Percentiles rank a stretch among this genome's conserved stretches.
These are phyloP conservation scores for Heliconius erato DNA, from an alignment of 2,888 invertebrate genomes.

Conservation along the genomic window DNA sequence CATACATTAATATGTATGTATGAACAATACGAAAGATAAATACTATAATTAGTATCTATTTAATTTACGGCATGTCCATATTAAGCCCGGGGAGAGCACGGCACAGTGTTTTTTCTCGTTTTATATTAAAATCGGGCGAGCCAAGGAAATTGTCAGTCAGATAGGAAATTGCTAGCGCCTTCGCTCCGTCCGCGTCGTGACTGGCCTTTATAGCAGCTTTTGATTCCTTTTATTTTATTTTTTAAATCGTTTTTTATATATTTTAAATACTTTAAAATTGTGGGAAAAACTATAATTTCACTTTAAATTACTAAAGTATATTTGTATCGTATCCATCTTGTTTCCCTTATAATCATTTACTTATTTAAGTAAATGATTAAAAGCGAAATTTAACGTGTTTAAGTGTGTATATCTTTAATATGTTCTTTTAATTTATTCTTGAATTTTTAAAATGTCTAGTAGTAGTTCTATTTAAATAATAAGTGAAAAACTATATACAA, in stretches of 20 bases:
- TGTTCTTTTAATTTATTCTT: too few species aligned
- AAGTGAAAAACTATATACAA: too few species aligned
- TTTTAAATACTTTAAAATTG: neutral
- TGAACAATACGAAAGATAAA: too few species aligned
- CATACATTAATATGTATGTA: too few species aligned
- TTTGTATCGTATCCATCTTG: too few species aligned
- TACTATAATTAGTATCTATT: neutral
- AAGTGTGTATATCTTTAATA: too few species aligned
- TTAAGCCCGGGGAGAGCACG: constrained; percentile 50
- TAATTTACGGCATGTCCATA: constrained; percentile 59
- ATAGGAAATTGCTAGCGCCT: constrained; percentile 80
- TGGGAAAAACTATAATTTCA: neutral
- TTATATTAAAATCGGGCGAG: constrained; percentile 84
- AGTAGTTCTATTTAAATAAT: too few species aligned
- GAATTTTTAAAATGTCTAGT: too few species aligned
- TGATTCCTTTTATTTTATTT: constrained; percentile 44
- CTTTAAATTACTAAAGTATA: neutral
- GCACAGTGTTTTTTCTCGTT: constrained; percentile 82
- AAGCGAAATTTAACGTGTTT: too few species aligned
- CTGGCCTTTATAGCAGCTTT: constrained; percentile 62
- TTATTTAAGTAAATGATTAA: too few species aligned
- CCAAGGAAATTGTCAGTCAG: constrained; percentile 84
- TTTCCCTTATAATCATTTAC: too few species aligned
- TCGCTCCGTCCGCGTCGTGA: constrained; percentile 63
- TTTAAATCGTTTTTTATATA: constrained; percentile 13